These are phyloP conservation scores for Chloropsis cyanopogon DNA, from an alignment of 2,113 vertebrate genomes.

Conservation along the genomic window DNA sequence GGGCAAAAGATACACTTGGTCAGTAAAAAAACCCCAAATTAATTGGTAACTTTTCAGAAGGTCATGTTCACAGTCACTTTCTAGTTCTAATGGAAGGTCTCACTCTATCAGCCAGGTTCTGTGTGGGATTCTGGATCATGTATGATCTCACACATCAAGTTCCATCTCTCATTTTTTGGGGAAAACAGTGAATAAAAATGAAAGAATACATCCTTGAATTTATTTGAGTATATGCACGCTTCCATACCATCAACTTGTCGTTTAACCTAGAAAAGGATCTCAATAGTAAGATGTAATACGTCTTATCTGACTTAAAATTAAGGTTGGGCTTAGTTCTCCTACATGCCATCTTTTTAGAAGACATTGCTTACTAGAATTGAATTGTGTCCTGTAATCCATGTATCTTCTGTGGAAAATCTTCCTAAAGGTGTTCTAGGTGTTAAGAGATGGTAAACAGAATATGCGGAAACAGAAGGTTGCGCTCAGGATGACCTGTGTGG, in stretches of 20 bases:
- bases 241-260: background rate
- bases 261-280: background rate
- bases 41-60: background rate
- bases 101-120: fast-evolving
- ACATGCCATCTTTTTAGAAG: background rate
- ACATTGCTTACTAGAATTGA: background rate
- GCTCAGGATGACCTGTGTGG: background rate
- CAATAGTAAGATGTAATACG: background rate
- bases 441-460: background rate
- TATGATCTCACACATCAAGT: background rate
- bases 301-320: background rate
- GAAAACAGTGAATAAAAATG: background rate
- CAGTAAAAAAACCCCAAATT: background rate
- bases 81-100: background rate
- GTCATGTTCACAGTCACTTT: background rate
- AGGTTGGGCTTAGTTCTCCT: background rate
- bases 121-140: background rate
- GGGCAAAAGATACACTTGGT: background rate
- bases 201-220: background rate
- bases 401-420: background rate
- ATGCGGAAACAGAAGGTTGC: background rate
- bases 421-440: background rate
- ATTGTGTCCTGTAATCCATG: background rate
- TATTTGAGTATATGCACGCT: background rate
- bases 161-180: background rate